Evolutionary conservation across 2,113 vertebrate species (phyloP).

Genomic region (Ameiurus melas): DNA sequence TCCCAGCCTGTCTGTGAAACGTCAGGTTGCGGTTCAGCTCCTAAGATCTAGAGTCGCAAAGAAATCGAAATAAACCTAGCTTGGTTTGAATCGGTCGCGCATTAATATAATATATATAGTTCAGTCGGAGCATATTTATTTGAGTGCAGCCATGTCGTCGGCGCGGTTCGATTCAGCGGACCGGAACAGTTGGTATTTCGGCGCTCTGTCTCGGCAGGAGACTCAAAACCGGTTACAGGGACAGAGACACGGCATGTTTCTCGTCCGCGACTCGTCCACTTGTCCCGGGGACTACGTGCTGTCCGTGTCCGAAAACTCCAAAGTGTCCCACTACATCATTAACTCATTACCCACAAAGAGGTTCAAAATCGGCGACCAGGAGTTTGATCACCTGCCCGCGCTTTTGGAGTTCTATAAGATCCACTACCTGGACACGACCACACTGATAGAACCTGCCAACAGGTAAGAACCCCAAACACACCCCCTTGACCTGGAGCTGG

Average conservation of each 20-base stretch:
- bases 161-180: constrained; percentile 92
- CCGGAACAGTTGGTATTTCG: constrained; percentile 94
- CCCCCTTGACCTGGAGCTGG: neutral
- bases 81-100: constrained; percentile 56
- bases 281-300: constrained; percentile 97
- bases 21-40: constrained; percentile 57
- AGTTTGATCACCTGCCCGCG: constrained; percentile 90
- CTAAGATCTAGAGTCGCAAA: neutral
- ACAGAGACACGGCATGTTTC: constrained; percentile 92
- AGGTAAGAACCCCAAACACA: constrained; percentile 72
- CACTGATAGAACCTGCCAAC: constrained; percentile 92
- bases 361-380: constrained; percentile 98
- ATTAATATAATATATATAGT: neutral
- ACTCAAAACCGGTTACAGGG: constrained; percentile 91
- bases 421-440: constrained; percentile 99
- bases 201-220: constrained; percentile 89
- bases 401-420: constrained; percentile 99
- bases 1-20: constrained; percentile 64
- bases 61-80: neutral
- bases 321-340: constrained; percentile 99
- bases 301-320: constrained; percentile 96
- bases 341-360: constrained; percentile 93
- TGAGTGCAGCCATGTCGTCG: constrained; percentile 79
- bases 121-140: constrained; percentile 60
- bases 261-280: constrained; percentile 96